Base-by-base conservation (phyloP, 2,797 vertebrate species). In the Sebastes taczanowskii region DNA sequence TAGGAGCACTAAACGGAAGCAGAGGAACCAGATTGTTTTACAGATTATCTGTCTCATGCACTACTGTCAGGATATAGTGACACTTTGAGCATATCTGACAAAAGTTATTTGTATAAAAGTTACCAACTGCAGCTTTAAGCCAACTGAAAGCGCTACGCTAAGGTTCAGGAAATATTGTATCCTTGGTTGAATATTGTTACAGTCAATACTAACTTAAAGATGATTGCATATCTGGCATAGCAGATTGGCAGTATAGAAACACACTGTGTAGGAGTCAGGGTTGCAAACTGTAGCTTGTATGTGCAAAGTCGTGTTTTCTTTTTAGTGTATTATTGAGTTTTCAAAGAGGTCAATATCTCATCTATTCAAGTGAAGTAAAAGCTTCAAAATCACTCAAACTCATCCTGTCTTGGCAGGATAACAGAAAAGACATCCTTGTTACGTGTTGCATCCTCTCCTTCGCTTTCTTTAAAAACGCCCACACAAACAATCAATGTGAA, bases 401-500 rank as follows among this genome's bases (percentile, higher is more conserved):
- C 64, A 20, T 29, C 38, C 23, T 1, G 56, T 42, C 9, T 69
- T 58, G 11, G 13, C 65, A 20, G 9, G 7, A 16, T 10, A 58
- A 52, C 14, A 81, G 5, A 49, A 74, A 66, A 55, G 7, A 23
- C 69, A 16, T 55, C 30, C 22, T 60, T 71, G 59, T 68, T 81
- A 18, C 22, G 52, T 1, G 55, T 20, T 71, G 7, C 66, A 34
- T 82, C 66, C 74, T 74, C 62, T 63, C 13, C 27, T 65, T 55
- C 7, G 11, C 56, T 63, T 74, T 34, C 46, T 66, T 71, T 23
- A 67, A 74, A 27, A 60, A 65, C 53, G 52, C 70, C 84, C 72
- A 84, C 78, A 78, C 76, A 79, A 59, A 83, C 58, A 71, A 81
- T 85, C 83, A 80, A 70, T 77, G 61, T 71, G 64, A 86, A 86